phyloP scores from a whole-genome alignment of 2,113 vertebrate genomes.

The Circaetus gallicus region DNA sequence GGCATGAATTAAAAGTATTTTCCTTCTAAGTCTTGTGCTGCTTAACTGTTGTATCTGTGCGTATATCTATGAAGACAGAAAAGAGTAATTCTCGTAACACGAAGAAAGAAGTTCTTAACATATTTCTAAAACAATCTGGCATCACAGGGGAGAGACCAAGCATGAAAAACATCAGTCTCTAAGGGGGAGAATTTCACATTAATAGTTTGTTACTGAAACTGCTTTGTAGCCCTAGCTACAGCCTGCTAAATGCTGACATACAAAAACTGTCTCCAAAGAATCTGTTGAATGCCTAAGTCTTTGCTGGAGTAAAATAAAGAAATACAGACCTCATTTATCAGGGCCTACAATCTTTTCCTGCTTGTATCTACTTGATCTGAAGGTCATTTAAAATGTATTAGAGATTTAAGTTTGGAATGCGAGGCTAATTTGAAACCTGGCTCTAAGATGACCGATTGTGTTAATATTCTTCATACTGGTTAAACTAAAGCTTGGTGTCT shows the following conservation, averaged over 20 bases:
- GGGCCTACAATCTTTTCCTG: background rate
- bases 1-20: background rate
- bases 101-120: background rate
- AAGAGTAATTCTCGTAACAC: background rate
- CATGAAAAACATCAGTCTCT: background rate
- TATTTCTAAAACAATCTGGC: background rate
- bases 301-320: constrained; percentile 23
- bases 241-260: background rate
- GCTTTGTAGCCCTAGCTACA: background rate
- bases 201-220: background rate
- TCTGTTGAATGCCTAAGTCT: background rate
- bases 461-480: background rate
- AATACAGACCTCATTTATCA: constrained; percentile 24
- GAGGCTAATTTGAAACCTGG: background rate
- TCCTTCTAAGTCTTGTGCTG: background rate
- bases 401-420: constrained; percentile 29
- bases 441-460: background rate
- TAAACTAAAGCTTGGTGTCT: background rate
- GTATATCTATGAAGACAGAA: background rate
- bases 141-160: background rate
- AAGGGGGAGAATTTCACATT: background rate
- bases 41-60: background rate
- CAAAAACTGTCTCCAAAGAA: background rate
- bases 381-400: constrained; percentile 43
- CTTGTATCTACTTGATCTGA: constrained; percentile 11